A percentile compares a stretch with the other conserved stretches of the same genome.
phyloP scores from a whole-genome alignment of 1,140 invertebrate genomes.

The Zaprionus inermis region DNA sequence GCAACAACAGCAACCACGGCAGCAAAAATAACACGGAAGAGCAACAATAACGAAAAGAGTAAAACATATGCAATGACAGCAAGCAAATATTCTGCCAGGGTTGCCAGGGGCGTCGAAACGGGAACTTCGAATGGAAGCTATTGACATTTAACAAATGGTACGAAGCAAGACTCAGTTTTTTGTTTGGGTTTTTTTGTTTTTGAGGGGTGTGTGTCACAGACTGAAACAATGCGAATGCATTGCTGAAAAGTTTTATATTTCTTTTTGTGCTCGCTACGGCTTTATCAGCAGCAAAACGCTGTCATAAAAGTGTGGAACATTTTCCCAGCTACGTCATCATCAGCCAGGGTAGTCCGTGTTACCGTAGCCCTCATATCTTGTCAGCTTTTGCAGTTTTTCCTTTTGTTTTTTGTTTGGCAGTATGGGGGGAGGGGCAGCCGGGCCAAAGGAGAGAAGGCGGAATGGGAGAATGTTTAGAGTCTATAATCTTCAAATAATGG shows the following conservation, averaged over 20 bases:
- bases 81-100: constrained; percentile 30
- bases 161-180: neutral
- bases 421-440: neutral
- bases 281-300: constrained; percentile 64
- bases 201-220: constrained; percentile 26
- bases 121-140: constrained; percentile 30
- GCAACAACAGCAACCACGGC: neutral
- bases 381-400: constrained; percentile 39
- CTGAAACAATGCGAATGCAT: constrained; percentile 67
- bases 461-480: constrained; percentile 72
- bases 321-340: constrained; percentile 70
- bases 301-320: constrained; percentile 81
- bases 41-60: constrained; percentile 20
- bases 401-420: constrained; percentile 13
- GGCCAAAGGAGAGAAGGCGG: neutral
- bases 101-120: constrained; percentile 27
- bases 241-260: constrained; percentile 71
- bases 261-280: constrained; percentile 41
- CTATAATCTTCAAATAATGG: constrained; percentile 84
- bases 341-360: constrained; percentile 36
- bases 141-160: constrained; percentile 62
- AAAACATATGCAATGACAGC: constrained; percentile 57
- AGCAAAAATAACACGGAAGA: neutral
- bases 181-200: neutral
- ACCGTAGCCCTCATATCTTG: constrained; percentile 60